Base-by-base conservation (phyloP, 2,888 invertebrate species). In the Caenorhabditis sp. region DNA sequence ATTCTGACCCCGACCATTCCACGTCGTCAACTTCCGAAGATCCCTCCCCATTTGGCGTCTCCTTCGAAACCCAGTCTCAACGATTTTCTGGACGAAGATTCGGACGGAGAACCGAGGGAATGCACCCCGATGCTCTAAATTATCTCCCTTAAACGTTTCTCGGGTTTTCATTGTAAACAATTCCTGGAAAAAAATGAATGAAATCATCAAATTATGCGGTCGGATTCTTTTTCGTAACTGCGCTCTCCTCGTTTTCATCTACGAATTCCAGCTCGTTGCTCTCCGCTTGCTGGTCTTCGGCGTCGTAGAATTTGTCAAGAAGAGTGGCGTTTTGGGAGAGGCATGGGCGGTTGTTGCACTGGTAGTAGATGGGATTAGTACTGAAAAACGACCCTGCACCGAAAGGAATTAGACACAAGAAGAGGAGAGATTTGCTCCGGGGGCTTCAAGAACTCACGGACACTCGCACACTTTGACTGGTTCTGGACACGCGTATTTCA, bases 1-100 rank as follows among this genome's bases (percentile, higher is more conserved):
- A 75, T 84, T 27, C 77, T 84, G 22, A 82, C 84, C 2, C 84
- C 84, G 22, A 77, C 82, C 8, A 76, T 83, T 13, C 83, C 84
- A 4, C 68, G 84, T 32, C 62, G 84, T 27, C 83, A 84, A 61
- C 76, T 84, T 17, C 84, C 84, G 13, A 79, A 82, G 73, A 83
- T 83, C 32, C 83, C 83, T 26, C 70, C 78, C 1, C 84, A 84
- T 73, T 65, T 84, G 35, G 75, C 79, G n/a, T 83, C 84, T 2
- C 84, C 84, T 5, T 71, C 71, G 6, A 68, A 68, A 15, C 75
- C 75, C 8, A 68, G 56, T 45, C 61, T 68, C 53, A 56, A 55
- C 26, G 74, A 74, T 41, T 74, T 74, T 11, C 39, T 59, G 24
- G 74, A 66, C 4, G 58, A 73, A 1, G 63, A 65, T 15, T 56